phyloP scores from a whole-genome alignment of 2,113 vertebrate genomes.

The Coptodon bakossiorum region DNA sequence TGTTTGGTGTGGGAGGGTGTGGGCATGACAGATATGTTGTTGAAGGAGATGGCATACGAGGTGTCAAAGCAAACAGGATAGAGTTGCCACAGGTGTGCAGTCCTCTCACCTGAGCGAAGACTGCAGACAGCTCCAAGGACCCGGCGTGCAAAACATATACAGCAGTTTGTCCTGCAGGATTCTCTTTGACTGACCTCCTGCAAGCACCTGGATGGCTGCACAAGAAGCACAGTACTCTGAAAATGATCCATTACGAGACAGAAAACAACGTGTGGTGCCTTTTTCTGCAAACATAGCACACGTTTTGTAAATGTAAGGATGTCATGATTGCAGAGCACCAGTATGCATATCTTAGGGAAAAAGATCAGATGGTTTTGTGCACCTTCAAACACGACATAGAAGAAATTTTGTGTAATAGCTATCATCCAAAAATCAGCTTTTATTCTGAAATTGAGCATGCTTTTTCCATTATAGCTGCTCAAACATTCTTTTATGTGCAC shows the following conservation, averaged over 20 bases:
- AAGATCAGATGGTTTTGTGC: background rate
- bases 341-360: background rate
- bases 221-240: background rate
- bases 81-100: slow-evolving; percentile 58
- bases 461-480: background rate
- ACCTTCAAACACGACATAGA: background rate
- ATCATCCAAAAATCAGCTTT: background rate
- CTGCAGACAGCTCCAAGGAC: slow-evolving; percentile 37
- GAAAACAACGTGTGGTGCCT: background rate
- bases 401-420: background rate
- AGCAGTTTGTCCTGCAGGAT: slow-evolving; percentile 27
- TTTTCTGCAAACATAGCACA: background rate
- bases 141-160: slow-evolving; percentile 17
- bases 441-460: background rate
- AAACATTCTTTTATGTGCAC: background rate
- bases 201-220: slow-evolving; percentile 23
- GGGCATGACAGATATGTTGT: slow-evolving; percentile 47
- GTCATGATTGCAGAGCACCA: background rate
- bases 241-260: background rate
- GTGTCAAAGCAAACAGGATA: slow-evolving; percentile 59
- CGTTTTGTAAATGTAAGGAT: background rate
- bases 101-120: slow-evolving; percentile 21
- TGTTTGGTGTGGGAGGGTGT: background rate
- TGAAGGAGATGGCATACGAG: slow-evolving; percentile 45
- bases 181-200: slow-evolving; percentile 24